Evolutionary conservation across 2,113 vertebrate genomes (phyloP).

Genomic region (Sturnus vulgaris): DNA sequence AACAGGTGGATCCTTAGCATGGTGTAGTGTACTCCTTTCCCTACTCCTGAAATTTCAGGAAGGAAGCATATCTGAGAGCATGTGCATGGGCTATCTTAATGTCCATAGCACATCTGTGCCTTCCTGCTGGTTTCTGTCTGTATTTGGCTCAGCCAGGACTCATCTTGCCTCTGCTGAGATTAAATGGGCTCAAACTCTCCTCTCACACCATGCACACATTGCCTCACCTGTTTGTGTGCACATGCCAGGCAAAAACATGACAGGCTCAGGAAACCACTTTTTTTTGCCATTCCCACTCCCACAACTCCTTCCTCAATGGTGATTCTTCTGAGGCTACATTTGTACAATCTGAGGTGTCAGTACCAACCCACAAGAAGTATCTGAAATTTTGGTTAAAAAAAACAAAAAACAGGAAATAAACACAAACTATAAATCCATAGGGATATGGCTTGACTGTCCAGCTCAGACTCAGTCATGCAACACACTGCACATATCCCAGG

Average conservation of each 20-base stretch:
- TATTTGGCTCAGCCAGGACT: background rate
- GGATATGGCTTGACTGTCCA: background rate
- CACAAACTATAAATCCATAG: background rate
- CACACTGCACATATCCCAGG: background rate
- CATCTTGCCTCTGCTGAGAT: background rate
- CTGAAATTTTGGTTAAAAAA: background rate
- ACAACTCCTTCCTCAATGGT: background rate
- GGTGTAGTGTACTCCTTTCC: background rate
- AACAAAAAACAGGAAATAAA: background rate
- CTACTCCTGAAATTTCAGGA: background rate
- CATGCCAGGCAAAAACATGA: background rate
- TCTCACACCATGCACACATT: background rate
- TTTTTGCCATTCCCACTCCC: background rate
- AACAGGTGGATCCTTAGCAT: background rate
- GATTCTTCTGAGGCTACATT: background rate
- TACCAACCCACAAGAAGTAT: background rate
- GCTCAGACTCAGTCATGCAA: background rate
- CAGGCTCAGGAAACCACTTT: background rate
- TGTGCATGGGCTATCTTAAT: background rate
- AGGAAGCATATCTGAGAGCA: background rate
- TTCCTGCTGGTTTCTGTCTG: background rate
- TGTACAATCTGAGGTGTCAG: background rate
- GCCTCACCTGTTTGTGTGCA: rapidly evolving
- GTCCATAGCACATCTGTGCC: background rate
- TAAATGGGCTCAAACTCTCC: background rate